These are phyloP conservation scores for Holacanthella duospinosa DNA, from an alignment of 2,888 invertebrate genomes.

Conservation along the genomic window DNA sequence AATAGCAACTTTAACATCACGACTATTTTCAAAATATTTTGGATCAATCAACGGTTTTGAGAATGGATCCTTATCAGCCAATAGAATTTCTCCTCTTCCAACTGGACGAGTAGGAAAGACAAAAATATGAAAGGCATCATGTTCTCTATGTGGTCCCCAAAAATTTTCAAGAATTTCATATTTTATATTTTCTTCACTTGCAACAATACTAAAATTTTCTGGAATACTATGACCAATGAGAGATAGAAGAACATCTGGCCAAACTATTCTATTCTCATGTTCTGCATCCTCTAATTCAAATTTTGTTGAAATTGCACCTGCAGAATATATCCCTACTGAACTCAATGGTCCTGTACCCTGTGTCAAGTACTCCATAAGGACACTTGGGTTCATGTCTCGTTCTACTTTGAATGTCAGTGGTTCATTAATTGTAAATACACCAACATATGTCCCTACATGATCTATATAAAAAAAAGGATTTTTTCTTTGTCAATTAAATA, in stretches of 20 bases:
- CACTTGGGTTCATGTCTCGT: slow-evolving; percentile 3
- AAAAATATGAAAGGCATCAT: slow-evolving; percentile 2
- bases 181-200: background rate
- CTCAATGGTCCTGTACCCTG: background rate
- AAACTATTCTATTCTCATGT: background rate
- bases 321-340: background rate
- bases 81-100: background rate
- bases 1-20: slow-evolving; percentile 5
- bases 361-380: slow-evolving; percentile 1
- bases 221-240: background rate
- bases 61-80: background rate
- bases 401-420: slow-evolving; percentile 1
- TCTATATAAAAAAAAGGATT: too few relatives aligned
- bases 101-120: slow-evolving; percentile 1
- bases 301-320: background rate
- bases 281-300: background rate
- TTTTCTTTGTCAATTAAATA: too few relatives aligned
- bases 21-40: background rate
- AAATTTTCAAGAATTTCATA: background rate
- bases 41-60: slow-evolving; percentile 6
- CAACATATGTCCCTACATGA: slow-evolving; percentile 13
- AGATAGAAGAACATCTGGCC: slow-evolving; percentile 3
- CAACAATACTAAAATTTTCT: background rate
- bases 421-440: slow-evolving; percentile 4
- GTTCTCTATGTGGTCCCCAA: background rate